Evolutionary conservation across 2,113 vertebrate genomes (phyloP), one percentile per base, ranked within the genome.

Genomic region (Prinia subflava): DNA sequence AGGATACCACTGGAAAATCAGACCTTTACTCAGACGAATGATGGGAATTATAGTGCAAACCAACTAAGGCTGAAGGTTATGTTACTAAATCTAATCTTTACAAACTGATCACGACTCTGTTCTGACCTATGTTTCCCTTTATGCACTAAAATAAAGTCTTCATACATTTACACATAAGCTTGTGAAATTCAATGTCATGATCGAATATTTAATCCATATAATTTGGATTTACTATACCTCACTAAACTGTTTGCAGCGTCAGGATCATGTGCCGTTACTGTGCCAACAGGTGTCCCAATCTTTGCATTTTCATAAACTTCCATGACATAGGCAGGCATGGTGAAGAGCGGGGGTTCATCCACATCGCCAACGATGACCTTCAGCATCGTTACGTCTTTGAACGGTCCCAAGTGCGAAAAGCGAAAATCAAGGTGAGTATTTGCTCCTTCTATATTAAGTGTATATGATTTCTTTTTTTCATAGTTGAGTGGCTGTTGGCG

Each of bases 361-460:
- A 99, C 99, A 24, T 99, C 99, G 0, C 99, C 99, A 7, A 99
- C 98, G 17, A 99, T 99, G 94, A 99, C 98, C 97, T 99, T 99
- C 65, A 99, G 65, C 83, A 98, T 98, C 8, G 99, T 98, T 3
- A 98, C 98, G 93, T 99, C 99, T 96, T 99, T 99, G 97, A 99
- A 99, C 4, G 99, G 98, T 27, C 99, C 99, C 84, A 99, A 96
- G 89, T 99, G 99, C 0, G 98, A 99, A 95, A 99, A 99, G 18
- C 98, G 99, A 80, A 99, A 98, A 93, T 99, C 99, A 89, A 99
- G 93, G 27, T 99, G 99, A 35, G 99, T 99, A 57, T 99, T 99
- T n/a, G 97, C 98, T 55, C 99, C 99, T 97, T 99, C 99, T 33
- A 99, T 99, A 96, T 98, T 99, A 67, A 99, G 98, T 5, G 98